These are phyloP conservation scores for Diceros bicornis DNA, from an alignment of 2,797 vertebrate genomes.

Conservation along the genomic window DNA sequence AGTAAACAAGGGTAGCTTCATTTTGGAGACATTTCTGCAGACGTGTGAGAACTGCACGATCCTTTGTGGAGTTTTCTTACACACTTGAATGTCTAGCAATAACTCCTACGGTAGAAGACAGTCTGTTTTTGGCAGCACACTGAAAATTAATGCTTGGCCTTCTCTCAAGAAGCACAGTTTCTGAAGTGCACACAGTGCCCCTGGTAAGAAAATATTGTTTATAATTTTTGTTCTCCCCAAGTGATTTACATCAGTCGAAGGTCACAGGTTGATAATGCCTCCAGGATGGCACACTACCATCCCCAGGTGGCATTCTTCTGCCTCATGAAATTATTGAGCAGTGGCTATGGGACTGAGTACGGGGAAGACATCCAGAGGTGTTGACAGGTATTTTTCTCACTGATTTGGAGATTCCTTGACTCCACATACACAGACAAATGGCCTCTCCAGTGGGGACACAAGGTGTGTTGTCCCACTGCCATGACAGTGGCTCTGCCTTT, in stretches of 20 bases:
- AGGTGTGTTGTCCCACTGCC: neutral
- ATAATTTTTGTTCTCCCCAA: neutral
- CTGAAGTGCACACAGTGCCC: neutral
- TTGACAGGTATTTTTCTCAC: neutral
- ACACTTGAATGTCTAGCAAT: neutral
- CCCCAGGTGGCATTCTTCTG: neutral
- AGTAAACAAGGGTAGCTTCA: conserved; percentile 9
- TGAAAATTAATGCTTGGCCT: neutral
- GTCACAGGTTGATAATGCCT: neutral
- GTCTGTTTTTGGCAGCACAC: neutral
- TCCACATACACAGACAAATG: neutral
- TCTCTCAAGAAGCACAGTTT: neutral
- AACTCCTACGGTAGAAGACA: neutral
- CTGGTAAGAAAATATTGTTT: neutral
- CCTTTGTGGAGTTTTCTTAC: neutral
- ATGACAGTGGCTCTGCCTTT: neutral
- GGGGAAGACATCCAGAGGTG: neutral
- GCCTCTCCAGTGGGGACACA: neutral
- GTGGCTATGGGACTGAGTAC: no score
- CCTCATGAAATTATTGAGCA: neutral
- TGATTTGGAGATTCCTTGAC: neutral
- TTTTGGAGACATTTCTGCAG: neutral
- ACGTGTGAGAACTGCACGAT: neutral
- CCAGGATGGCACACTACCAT: neutral
- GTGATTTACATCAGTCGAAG: neutral